Evolutionary conservation across 2,888 invertebrate species (phyloP).

Genomic region (Latrodectus hesperus): DNA sequence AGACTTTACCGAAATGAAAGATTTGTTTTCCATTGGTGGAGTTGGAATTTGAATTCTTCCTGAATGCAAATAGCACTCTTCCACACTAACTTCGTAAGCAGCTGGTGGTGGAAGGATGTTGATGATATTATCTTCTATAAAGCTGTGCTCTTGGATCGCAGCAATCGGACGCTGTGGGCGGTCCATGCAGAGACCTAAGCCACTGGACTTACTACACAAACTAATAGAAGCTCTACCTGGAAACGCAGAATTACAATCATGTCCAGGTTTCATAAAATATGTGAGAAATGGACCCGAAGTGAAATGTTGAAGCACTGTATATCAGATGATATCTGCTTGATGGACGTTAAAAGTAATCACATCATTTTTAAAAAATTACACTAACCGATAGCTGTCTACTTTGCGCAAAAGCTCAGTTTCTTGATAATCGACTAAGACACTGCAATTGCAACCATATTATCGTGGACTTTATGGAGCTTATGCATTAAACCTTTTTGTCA

Average conservation of each 20-base stretch:
- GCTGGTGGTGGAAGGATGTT: constrained; percentile 32
- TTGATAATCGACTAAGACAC: too few species aligned
- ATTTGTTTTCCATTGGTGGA: constrained; percentile 7
- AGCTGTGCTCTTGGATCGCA: constrained; percentile 54
- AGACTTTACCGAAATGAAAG: constrained; percentile 62
- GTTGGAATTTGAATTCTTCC: neutral
- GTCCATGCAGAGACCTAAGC: constrained; percentile 43
- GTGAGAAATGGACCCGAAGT: neutral
- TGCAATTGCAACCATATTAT: too few species aligned
- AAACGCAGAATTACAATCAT: constrained; percentile 15
- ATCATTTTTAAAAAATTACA: too few species aligned
- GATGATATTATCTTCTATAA: constrained; percentile 42
- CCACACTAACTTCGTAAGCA: constrained; percentile 18
- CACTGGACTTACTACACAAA: neutral
- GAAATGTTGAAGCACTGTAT: too few species aligned
- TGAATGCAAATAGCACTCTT: constrained; percentile 15
- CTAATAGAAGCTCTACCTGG: constrained; percentile 38
- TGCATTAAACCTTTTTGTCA: too few species aligned
- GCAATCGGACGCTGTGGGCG: constrained; percentile 9
- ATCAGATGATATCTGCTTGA: too few species aligned
- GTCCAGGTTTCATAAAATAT: constrained; percentile 10
- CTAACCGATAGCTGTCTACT: too few species aligned
- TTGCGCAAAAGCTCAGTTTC: too few species aligned
- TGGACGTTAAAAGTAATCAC: too few species aligned
- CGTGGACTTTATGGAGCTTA: too few species aligned